Evolutionary conservation across 2,113 vertebrate species (phyloP), one percentile per base, ranked within the genome.

Genomic region (Corapipo altera): DNA sequence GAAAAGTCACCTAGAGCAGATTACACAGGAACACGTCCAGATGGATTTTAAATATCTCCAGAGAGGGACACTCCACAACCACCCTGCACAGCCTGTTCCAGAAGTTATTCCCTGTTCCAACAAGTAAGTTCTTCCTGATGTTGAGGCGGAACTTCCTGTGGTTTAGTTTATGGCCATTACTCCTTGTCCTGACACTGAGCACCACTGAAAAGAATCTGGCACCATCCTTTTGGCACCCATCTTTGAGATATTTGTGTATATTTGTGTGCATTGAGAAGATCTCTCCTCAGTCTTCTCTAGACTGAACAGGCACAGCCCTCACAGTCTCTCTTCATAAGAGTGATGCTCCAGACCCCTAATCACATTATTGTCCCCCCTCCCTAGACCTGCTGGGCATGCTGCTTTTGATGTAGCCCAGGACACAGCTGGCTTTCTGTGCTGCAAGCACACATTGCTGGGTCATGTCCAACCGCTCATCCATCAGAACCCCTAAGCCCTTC

Each of bases 301-400:
- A 28, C 37, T 62, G 41, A 28, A 41, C 8, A 28, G 26, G 59
- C 8, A 12, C 35, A 62, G 35, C 59, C 27, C 26, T 41, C 17
- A 62, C 35, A 39, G 17, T 39, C 59, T 62, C 59, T 41, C 37
- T 12, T 41, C 37, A 14, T 15, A 41, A 41, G 26, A 39, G 26
- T 8, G 18, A 41, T 41, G 16, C 26, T 39, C 26, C 26, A 39
- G 59, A 62, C 26, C 5, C 6, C 16, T 61, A 37, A 37, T 61
- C 35, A 39, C 39, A 8, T 62, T 28, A 41, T 17, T 62, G 12
- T 28, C 18, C 8, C 59, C 27, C 17, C 27, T 79, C n/a, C 15
- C 23, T 61, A 0, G 0, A 2, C 27, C 37, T 59, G 33, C 39
- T 67, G 52, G 5, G 20, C 9, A 39, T 0, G 0, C 37, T 51